Percentiles rank a stretch among this genome's conserved stretches.
Conservation (phyloP, 1,140 invertebrate species). For the Leguminivora glycinivorella region DNA sequence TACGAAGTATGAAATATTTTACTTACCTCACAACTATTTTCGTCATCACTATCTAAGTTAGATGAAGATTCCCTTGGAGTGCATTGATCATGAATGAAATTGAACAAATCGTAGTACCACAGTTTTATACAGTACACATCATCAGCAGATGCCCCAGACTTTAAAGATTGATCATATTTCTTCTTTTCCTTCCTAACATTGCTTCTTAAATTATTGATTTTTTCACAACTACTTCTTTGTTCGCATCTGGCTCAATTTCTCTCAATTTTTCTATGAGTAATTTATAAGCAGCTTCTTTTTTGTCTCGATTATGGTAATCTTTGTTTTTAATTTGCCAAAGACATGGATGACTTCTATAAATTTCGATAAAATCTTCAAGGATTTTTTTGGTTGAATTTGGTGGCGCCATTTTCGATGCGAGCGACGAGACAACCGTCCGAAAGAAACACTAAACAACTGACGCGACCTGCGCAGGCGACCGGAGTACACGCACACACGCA, state of each 20-base stretch:
- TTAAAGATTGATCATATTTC: constrained; percentile 37
- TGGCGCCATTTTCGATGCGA: background rate
- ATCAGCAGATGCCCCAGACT: too few species aligned
- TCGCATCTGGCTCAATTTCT: too few species aligned
- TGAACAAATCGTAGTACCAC: constrained; percentile 48
- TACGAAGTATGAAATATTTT: too few species aligned
- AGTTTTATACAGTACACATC: constrained; percentile 31
- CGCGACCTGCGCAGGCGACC: constrained; percentile 36
- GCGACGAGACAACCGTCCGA: background rate
- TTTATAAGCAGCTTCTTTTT: too few species aligned
- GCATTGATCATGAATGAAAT: constrained; percentile 48
- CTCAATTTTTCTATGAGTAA: too few species aligned
- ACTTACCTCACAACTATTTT: too few species aligned
- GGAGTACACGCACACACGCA: too few species aligned
- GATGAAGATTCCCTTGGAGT: constrained; percentile 31
- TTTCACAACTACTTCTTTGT: constrained; percentile 41
- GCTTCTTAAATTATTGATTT: constrained; percentile 56
- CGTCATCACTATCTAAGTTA: constrained; percentile 18
- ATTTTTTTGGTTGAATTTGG: background rate
- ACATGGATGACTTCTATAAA: constrained; percentile 46
- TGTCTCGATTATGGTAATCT: constrained; percentile 36
- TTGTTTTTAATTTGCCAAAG: constrained; percentile 52
- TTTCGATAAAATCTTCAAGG: constrained; percentile 45
- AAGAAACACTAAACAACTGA: background rate
- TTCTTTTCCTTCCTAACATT: constrained; percentile 49